Percentiles rank a stretch among this genome's conserved stretches.
Evolutionary conservation across 1,140 invertebrate species (phyloP).

Genomic region (Pseudachorutes palmiensis): DNA sequence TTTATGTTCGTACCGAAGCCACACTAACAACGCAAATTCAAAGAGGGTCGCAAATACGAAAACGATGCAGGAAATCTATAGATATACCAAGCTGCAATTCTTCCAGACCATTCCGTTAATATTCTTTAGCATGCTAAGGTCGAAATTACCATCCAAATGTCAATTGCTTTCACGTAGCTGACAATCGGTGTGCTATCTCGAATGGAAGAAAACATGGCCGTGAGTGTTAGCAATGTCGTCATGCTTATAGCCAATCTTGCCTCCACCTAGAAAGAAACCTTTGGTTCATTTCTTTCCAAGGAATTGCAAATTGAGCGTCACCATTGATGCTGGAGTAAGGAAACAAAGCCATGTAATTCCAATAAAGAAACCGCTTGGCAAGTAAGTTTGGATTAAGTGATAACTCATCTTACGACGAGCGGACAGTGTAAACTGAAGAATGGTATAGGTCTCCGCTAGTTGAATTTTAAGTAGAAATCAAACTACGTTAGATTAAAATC

Average conservation of each 20-base stretch:
- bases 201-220: conserved; percentile 10
- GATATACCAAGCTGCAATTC: neutral
- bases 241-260: conserved; percentile 4
- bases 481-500: neutral
- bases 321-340: neutral
- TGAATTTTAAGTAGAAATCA: neutral
- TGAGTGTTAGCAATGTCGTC: conserved; percentile 9
- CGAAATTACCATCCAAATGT: conserved; percentile 4
- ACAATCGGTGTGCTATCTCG: neutral
- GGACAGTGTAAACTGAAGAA: too few relatives aligned
- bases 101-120: neutral
- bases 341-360: neutral
- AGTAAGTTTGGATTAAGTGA: neutral
- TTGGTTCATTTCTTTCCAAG: too few relatives aligned
- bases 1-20: neutral
- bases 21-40: neutral
- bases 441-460: too few relatives aligned
- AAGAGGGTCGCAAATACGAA: neutral
- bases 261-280: neutral
- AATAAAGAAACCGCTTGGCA: neutral
- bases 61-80: neutral
- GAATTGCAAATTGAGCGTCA: too few relatives aligned
- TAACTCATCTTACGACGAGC: too few relatives aligned
- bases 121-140: neutral
- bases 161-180: conserved; percentile 1